Evolutionary conservation across 2,113 vertebrate species (phyloP).

Genomic region (Alligator mississippiensis): DNA sequence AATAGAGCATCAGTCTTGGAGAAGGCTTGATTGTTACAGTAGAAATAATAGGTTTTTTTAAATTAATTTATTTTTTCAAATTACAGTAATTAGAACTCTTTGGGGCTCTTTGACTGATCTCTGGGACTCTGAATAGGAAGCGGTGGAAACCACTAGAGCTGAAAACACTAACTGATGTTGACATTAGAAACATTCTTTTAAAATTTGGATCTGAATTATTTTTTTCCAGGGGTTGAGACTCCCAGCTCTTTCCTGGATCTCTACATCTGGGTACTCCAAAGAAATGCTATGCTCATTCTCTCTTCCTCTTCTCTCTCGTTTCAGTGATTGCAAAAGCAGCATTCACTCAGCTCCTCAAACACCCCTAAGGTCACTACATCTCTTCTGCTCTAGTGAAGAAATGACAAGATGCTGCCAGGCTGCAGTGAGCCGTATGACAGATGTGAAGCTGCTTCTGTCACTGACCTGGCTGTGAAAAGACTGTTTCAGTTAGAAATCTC

Average conservation of each 20-base stretch:
- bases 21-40: not conserved
- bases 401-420: not conserved
- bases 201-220: not conserved
- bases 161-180: not conserved
- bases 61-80: not conserved
- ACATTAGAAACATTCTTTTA: not conserved
- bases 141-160: not conserved
- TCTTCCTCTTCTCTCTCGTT: not conserved
- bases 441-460: conserved; percentile 23
- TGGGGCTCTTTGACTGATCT: conserved; percentile 33
- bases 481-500: conserved; percentile 53
- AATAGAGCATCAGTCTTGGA: not conserved
- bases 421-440: not conserved
- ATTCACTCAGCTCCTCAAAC: not conserved
- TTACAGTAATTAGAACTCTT: conserved; percentile 4
- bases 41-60: not conserved
- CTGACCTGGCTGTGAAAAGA: conserved; percentile 6
- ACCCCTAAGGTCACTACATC: not conserved
- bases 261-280: no score
- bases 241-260: not conserved
- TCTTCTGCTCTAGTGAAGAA: not conserved
- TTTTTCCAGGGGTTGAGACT: not conserved
- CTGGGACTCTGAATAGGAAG: not conserved
- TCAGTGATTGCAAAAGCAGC: not conserved
- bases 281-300: no score